phyloP scores from a whole-genome alignment of 1,140 invertebrate species.

The Aphelenchoides fujianensis region DNA sequence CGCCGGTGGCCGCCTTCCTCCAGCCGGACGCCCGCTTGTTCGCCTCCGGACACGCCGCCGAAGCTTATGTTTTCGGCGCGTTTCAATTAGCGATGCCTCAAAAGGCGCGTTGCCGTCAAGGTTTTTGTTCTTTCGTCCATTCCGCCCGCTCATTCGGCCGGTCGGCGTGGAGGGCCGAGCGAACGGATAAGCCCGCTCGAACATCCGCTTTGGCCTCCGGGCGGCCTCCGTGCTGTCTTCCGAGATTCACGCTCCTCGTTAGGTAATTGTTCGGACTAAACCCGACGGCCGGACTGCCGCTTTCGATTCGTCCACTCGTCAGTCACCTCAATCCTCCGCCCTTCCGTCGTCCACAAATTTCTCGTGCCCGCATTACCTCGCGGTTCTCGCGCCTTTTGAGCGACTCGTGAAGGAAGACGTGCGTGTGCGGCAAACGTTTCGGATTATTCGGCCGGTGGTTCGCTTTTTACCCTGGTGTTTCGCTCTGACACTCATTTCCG shows the following conservation, averaged over 20 bases:
- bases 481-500: no score
- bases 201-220: no score
- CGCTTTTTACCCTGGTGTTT: no score
- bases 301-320: background rate
- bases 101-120: background rate
- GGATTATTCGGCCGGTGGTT: background rate
- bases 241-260: no score
- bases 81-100: slow-evolving; percentile 1
- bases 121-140: background rate
- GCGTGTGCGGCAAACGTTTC: background rate
- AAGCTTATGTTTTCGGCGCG: background rate
- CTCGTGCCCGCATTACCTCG: background rate
- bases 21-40: no score
- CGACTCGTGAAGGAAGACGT: no score
- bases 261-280: background rate
- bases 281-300: background rate
- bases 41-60: background rate
- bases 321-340: no score
- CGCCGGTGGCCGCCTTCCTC: background rate
- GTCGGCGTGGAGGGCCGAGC: no score
- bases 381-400: background rate
- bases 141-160: background rate
- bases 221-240: no score
- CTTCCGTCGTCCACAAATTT: background rate
- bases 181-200: no score